phyloP scores from a whole-genome alignment of 2,888 invertebrate genomes.

The Glyphotaelius pellucidus region DNA sequence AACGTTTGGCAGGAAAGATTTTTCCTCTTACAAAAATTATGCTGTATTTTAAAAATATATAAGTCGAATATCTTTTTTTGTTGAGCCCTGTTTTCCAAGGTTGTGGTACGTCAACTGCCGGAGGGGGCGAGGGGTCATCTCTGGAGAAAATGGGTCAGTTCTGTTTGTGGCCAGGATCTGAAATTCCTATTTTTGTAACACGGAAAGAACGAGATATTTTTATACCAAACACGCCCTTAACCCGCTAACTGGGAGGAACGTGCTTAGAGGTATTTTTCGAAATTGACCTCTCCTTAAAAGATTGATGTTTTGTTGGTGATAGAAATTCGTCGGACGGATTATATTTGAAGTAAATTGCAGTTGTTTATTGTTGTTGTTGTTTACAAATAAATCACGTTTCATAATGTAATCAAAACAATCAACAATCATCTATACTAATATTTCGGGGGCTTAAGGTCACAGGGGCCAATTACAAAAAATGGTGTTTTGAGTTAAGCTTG shows the following conservation, averaged over 20 bases:
- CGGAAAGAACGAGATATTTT: not conserved
- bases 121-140: conserved; percentile 33
- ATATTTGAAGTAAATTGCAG: not conserved
- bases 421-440: too few relatives aligned
- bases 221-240: not conserved
- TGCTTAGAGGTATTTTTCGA: not conserved
- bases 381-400: not conserved
- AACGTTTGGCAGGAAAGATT: too few relatives aligned
- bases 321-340: not conserved
- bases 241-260: not conserved
- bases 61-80: not conserved
- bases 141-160: conserved; percentile 56
- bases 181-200: conserved; percentile 25
- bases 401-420: not conserved
- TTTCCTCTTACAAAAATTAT: too few relatives aligned
- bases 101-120: not conserved
- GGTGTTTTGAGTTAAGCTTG: too few relatives aligned
- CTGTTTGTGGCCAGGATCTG: conserved; percentile 48
- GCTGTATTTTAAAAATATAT: too few relatives aligned
- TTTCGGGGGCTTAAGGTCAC: too few relatives aligned
- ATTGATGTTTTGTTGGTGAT: not conserved
- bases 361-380: not conserved
- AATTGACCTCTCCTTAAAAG: not conserved
- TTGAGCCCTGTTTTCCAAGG: conserved; percentile 17
- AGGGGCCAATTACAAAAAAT: too few relatives aligned